These are phyloP conservation scores for Aporrectodea caliginosa DNA, from an alignment of 1,140 invertebrate genomes.

Conservation along the genomic window DNA sequence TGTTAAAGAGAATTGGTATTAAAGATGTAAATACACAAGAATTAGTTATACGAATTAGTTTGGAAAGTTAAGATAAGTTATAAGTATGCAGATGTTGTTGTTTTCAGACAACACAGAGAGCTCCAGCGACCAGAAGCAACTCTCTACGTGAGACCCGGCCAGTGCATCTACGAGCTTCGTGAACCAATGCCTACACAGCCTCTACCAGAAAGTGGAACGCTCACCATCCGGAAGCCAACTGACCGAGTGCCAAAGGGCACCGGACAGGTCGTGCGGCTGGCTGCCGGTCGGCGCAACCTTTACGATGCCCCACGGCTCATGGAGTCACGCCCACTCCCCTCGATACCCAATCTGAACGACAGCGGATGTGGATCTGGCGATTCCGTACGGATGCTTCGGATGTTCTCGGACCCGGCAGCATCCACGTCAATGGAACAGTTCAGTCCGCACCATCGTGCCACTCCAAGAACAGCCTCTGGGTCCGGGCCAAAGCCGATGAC, in stretches of 20 bases:
- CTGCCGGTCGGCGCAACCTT: conserved; percentile 24
- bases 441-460: background rate
- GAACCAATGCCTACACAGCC: background rate
- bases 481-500: background rate
- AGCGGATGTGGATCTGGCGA: background rate
- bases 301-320: conserved; percentile 16
- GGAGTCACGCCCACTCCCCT: conserved; percentile 28
- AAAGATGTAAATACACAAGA: too few relatives aligned
- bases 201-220: background rate
- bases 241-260: background rate
- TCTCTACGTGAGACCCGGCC: conserved; percentile 8
- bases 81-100: too few relatives aligned
- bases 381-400: background rate
- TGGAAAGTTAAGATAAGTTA: too few relatives aligned
- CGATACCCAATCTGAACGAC: conserved; percentile 22
- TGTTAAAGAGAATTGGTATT: too few relatives aligned
- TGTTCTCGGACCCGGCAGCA: background rate
- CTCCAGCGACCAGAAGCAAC: background rate
- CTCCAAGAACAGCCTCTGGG: background rate
- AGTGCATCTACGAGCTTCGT: background rate
- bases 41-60: too few relatives aligned
- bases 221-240: background rate
- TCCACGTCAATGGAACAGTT: background rate
- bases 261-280: conserved; percentile 24
- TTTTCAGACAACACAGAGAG: background rate